These are phyloP conservation scores for Drosophila parvula DNA, from an alignment of 1,140 invertebrate species.

Conservation along the genomic window DNA sequence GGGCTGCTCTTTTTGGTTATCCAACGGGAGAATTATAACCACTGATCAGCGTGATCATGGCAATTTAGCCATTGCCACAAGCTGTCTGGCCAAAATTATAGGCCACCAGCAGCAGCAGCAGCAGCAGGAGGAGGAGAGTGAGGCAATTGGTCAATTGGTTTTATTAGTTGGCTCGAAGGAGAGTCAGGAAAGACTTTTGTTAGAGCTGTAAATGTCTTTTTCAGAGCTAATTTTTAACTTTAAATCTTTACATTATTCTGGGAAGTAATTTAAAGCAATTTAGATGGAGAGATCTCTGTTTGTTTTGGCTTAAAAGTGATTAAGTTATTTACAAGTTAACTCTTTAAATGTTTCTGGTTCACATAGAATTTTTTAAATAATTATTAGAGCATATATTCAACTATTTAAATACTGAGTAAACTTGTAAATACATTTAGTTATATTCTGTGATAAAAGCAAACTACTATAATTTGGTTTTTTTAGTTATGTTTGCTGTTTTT, in stretches of 20 bases:
- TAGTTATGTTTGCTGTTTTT: no score
- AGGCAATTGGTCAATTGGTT: slow-evolving; percentile 9
- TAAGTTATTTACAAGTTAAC: no score
- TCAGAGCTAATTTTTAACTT: no score
- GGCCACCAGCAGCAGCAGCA: not conserved
- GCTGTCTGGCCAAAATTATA: slow-evolving; percentile 18
- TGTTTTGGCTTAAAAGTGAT: not conserved
- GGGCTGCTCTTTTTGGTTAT: not conserved
- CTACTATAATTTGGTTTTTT: no score
- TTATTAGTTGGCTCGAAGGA: not conserved
- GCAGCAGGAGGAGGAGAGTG: not conserved
- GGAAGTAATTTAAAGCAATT: not conserved
- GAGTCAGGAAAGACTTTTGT: not conserved
- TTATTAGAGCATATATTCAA: no score
- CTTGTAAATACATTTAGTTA: no score
- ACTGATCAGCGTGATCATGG: slow-evolving; percentile 29
- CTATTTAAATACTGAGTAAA: no score
- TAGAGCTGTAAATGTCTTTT: not conserved
- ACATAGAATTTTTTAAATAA: no score
- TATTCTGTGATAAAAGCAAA: no score
- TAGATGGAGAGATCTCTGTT: not conserved
- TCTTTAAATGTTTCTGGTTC: no score
- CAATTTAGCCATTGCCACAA: slow-evolving; percentile 20
- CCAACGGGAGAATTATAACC: slow-evolving; percentile 21
- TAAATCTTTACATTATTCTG: not conserved